phyloP scores from a whole-genome alignment of 2,113 vertebrate genomes.

The Balaeniceps rex region DNA sequence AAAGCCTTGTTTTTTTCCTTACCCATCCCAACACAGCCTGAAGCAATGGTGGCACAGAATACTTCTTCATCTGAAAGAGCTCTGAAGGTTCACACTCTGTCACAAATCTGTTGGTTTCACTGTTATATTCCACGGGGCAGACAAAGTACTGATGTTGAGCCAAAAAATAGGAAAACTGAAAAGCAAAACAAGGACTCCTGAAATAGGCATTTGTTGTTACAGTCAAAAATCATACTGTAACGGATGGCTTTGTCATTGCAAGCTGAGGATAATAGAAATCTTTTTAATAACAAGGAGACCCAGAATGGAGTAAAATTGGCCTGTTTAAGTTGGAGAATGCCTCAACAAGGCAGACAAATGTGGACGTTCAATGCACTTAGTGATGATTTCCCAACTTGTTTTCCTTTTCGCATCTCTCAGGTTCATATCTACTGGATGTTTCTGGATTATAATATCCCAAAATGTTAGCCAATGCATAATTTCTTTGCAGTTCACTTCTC shows the following conservation, averaged over 20 bases:
- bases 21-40: constrained; percentile 82
- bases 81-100: constrained; percentile 90
- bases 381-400: neutral
- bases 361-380: neutral
- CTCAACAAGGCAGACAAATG: neutral
- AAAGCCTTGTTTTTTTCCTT: neutral
- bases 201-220: neutral
- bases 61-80: constrained; percentile 88
- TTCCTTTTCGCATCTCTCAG: neutral
- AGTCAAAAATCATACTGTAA: neutral
- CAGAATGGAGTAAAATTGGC: neutral
- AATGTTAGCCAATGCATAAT: neutral
- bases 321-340: neutral
- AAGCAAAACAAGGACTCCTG: neutral
- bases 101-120: constrained; percentile 88
- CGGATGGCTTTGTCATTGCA: neutral
- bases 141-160: constrained; percentile 92
- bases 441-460: neutral
- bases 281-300: neutral
- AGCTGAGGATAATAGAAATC: neutral
- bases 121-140: constrained; percentile 91
- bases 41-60: constrained; percentile 80
- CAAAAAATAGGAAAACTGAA: constrained; percentile 88
- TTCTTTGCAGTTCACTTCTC: neutral
- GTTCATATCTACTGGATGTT: neutral